Base-by-base conservation (phyloP, 2,797 vertebrate genomes). In the Centroberyx gerrardi region DNA sequence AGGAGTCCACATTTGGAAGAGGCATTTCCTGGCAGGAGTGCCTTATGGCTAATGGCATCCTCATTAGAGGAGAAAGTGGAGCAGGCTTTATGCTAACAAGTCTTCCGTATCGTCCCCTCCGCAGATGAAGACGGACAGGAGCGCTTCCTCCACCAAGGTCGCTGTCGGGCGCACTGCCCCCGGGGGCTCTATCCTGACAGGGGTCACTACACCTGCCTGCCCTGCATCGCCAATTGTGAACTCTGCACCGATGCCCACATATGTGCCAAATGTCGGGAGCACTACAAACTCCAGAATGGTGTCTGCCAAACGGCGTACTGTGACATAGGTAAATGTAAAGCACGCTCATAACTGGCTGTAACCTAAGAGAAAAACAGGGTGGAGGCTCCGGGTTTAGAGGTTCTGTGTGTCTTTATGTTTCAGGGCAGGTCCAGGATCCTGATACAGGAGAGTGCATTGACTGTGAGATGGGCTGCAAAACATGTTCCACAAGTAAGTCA, bases 191-290 rank as follows among this genome's bases (percentile, higher is more conserved):
- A 94, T 82, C 82, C 92, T 29, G 94, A 95, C 90, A 93, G 92
- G 73, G 91, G 84, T 82, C 91, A 87, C 84, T 96, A 94, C 70
- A 81, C 80, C 78, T 96, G 96, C 80, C 87, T 92, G 86, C 90
- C 93, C 73, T 96, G 95, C 90, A 90, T 93, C 60, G 77, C 91
- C 81, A 93, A 95, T 90, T 96, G 95, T 92, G 96, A 96, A 87
- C 94, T 96, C 68, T 96, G 96, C 92, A 88, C 90, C 61, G 93
- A 96, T 78, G 87, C 88, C 84, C 88, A 87, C 70, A 87, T 94
- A 83, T 95, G 96, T 81, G 94, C 95, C 83, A 96, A 96, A 89
- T 96, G 96, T 85, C 91, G 67, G 54, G 95, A 93, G 76, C 92
- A 92, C 81, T 95, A 94, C 92, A 92, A 91, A 72, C 93, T 96